A percentile compares a stretch with the other conserved stretches of the same genome.
Conservation (phyloP, 2,888 invertebrate species). For the Phalangium opilio region DNA sequence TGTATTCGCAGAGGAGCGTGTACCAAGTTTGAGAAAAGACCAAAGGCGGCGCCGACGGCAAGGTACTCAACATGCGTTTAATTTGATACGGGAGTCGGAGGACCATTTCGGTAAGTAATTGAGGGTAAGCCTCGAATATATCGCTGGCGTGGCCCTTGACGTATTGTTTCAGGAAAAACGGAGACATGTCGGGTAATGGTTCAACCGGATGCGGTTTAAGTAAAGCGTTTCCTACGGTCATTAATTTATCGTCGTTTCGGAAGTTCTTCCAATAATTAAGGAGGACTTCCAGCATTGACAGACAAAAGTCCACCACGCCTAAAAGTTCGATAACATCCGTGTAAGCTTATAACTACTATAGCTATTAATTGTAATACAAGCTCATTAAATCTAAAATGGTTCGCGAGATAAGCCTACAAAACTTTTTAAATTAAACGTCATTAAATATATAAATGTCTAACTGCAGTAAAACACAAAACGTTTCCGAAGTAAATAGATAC, state of each 20-base stretch:
- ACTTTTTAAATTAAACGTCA: too few relatives aligned
- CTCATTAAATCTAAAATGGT: too few relatives aligned
- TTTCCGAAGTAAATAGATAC: too few relatives aligned
- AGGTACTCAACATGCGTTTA: slow-evolving; percentile 38
- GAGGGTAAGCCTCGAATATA: slow-evolving; percentile 84
- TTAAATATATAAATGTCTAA: too few relatives aligned
- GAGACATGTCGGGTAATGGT: slow-evolving; percentile 82
- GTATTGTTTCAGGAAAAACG: slow-evolving; percentile 66
- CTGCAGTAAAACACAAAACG: too few relatives aligned
- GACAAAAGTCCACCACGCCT: slow-evolving; percentile 46
- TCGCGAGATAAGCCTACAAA: too few relatives aligned
- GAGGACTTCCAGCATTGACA: slow-evolving; percentile 50
- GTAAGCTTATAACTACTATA: slow-evolving; percentile 24
- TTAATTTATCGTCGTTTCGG: slow-evolving; percentile 18
- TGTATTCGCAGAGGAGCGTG: slow-evolving; percentile 73
- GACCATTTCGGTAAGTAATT: slow-evolving; percentile 87
- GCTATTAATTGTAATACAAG: too few relatives aligned
- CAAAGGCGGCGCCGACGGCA: slow-evolving; percentile 12
- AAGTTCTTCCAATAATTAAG: slow-evolving; percentile 35
- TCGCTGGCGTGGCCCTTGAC: slow-evolving; percentile 80
- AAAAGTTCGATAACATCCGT: slow-evolving; percentile 34
- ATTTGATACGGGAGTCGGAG: slow-evolving; percentile 86
- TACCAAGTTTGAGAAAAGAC: slow-evolving; percentile 53
- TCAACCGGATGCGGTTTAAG: slow-evolving; percentile 60
- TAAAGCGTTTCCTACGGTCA: slow-evolving; percentile 29